Conservation (phyloP, 2,113 vertebrate species). For the Centropus unirufus region DNA sequence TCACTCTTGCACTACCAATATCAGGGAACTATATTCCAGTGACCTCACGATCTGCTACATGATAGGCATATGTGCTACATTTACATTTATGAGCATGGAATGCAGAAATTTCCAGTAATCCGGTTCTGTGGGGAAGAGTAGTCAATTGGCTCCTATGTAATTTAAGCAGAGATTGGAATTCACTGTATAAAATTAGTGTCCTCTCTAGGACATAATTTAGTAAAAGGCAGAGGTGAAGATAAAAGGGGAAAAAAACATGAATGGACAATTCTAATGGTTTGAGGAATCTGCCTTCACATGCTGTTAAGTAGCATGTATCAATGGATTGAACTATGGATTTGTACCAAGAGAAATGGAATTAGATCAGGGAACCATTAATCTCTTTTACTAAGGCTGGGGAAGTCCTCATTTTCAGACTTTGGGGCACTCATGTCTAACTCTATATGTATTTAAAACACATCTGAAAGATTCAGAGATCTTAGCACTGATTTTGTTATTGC, state of each 20-base stretch:
- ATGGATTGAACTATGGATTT: background rate
- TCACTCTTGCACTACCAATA: background rate
- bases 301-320: background rate
- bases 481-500: background rate
- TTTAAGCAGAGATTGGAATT: background rate
- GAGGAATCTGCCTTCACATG: background rate
- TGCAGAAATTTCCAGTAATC: background rate
- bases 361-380: background rate
- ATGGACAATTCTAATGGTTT: background rate
- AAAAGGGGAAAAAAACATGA: background rate
- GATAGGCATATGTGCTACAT: background rate
- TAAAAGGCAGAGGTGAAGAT: background rate
- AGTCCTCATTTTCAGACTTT: background rate
- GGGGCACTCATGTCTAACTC: background rate
- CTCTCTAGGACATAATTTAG: background rate
- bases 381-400: background rate
- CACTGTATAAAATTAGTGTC: background rate
- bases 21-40: background rate
- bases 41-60: background rate
- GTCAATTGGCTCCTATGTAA: background rate
- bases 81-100: background rate
- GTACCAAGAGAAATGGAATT: background rate
- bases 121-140: background rate
- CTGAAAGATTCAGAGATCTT: background rate
- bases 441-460: background rate